Base-by-base conservation (phyloP, 2,797 vertebrate species). In the Brotula barbata region DNA sequence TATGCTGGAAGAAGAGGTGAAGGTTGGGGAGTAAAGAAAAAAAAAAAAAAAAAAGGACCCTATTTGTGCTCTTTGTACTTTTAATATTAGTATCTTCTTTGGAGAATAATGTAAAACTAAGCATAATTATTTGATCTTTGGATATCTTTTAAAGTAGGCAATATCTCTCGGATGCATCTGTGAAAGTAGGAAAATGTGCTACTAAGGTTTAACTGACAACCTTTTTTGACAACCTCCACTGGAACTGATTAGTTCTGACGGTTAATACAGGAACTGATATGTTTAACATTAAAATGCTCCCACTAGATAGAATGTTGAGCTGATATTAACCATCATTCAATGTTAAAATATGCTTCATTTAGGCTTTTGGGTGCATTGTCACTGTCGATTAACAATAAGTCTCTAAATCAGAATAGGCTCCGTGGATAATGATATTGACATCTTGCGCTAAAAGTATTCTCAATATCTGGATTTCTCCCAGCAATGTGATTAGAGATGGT, bases 1-100 rank as follows among this genome's bases (percentile, higher is more conserved):
- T 65, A 42, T 31, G 66, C 59, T 69, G 67, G 68, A 62, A 75
- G 40, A 56, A 51, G 72, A 77, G 71, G 81, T 80, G 81, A 79
- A 74, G 64, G 70, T 55, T 77, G 65, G 70, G 50, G 50, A 74
- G 59, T 40, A 52, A 34, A 12, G 13, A 36, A 36, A 36, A 12
- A 36, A 46, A 55, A 33, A 22, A 22, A 41, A 34, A 48, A 34
- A 13, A 51, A 48, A 60, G 45, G 3, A 60, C 60, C 46, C 49
- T 21, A 53, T 80, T 73, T 73, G 25, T 63, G 67, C 41, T 68
- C 20, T 54, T 50, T 54, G 43, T 74, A 57, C 39, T 71, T 71
- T 65, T 54, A 77, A 59, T 74, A 54, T 55, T 69, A 63, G 72
- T 71, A 67, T 65, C 39, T 49, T 47, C 17, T 64, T 66, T 75